Evolutionary conservation across 2,797 vertebrate genomes (phyloP).

Genomic region (Protonibea diacanthus): DNA sequence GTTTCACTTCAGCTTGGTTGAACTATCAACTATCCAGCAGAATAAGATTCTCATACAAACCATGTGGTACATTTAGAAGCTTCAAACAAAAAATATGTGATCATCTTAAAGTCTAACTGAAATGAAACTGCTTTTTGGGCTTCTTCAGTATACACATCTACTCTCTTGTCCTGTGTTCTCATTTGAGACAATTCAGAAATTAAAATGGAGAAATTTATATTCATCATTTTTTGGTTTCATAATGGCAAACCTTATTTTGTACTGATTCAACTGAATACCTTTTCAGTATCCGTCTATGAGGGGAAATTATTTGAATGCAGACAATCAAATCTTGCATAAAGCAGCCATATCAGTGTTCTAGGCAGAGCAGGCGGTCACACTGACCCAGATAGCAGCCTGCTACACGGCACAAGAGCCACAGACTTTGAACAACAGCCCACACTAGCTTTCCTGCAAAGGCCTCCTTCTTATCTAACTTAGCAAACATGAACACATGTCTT

Average conservation of each 20-base stretch:
- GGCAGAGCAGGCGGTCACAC: too few relatives aligned
- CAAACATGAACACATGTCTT: background rate
- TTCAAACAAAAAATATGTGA: background rate
- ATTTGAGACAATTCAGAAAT: background rate
- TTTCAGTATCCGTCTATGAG: background rate
- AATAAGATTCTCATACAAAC: background rate
- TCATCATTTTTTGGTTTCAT: background rate
- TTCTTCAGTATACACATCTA: too few relatives aligned
- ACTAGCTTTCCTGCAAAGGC: background rate
- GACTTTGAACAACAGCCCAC: background rate
- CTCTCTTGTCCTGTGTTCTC: background rate
- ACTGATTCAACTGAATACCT: background rate
- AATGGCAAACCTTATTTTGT: background rate
- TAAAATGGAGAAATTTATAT: background rate
- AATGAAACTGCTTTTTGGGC: too few relatives aligned
- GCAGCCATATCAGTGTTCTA: background rate
- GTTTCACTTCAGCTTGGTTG: background rate
- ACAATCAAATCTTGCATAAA: background rate
- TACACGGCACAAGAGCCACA: too few relatives aligned
- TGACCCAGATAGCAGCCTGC: too few relatives aligned
- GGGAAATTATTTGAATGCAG: background rate
- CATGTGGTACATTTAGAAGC: background rate
- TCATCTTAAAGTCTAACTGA: background rate
- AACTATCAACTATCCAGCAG: background rate
- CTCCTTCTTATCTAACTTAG: background rate